Conservation (phyloP, 2,888 invertebrate species). For the Taphrorychus bicolor region DNA sequence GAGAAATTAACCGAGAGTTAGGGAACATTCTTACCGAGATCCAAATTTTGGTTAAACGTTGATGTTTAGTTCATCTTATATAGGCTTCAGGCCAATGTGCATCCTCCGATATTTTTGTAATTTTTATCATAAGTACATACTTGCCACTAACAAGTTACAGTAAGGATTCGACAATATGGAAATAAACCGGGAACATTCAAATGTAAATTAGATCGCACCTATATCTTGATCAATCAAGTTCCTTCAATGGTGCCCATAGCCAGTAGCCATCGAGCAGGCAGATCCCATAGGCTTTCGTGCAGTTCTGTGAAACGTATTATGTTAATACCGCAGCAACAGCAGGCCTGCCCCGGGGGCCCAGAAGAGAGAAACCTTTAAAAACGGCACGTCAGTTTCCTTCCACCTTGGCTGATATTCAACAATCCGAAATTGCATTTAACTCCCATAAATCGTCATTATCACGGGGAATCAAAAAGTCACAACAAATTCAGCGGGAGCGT, state of each 20-base stretch:
- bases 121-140: too few relatives aligned
- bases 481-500: constrained; percentile 36
- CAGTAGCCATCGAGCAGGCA: not conserved
- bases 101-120: too few relatives aligned
- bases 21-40: too few relatives aligned
- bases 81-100: too few relatives aligned
- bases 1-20: too few relatives aligned
- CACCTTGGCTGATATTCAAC: constrained; percentile 26
- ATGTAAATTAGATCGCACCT: not conserved
- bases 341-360: not conserved
- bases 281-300: not conserved
- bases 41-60: too few relatives aligned
- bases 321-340: constrained; percentile 4
- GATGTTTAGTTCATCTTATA: too few relatives aligned
- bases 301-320: constrained; percentile 3
- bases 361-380: constrained; percentile 11
- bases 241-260: not conserved
- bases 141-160: too few relatives aligned
- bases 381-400: constrained; percentile 18
- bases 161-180: not conserved
- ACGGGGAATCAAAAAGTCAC: constrained; percentile 40
- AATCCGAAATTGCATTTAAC: constrained; percentile 33
- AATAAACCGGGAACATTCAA: not conserved
- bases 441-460: constrained; percentile 40
- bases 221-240: not conserved